Conservation (phyloP, 2,797 vertebrate genomes). For the Pipistrellus nathusii region DNA sequence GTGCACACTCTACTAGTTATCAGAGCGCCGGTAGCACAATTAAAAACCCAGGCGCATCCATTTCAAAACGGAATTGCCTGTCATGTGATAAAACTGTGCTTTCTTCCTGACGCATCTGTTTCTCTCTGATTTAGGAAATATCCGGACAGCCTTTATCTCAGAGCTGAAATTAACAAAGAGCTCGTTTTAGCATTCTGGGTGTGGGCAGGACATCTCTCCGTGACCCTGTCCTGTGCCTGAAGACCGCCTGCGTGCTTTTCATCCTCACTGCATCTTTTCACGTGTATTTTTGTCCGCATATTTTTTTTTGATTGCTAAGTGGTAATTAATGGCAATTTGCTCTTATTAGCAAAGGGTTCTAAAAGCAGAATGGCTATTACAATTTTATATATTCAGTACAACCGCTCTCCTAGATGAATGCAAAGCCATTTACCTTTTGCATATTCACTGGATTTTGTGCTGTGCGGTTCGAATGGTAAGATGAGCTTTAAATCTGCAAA, state of each 20-base stretch:
- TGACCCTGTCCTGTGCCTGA: conserved; percentile 18
- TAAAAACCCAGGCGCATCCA: conserved; percentile 11
- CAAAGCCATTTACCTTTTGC: conserved; percentile 81
- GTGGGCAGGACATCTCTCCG: conserved; percentile 59
- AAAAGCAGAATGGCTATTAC: conserved; percentile 33
- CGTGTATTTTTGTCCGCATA: conserved; percentile 46
- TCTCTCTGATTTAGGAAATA: conserved; percentile 52
- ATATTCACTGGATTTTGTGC: conserved; percentile 72
- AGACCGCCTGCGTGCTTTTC: conserved; percentile 37
- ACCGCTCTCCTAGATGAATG: conserved; percentile 55
- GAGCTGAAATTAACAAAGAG: conserved; percentile 49
- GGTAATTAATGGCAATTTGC: conserved; percentile 58
- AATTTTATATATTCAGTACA: conserved; percentile 59
- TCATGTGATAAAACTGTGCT: conserved; percentile 19
- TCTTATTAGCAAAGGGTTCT: conserved; percentile 73
- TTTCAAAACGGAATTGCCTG: conserved; percentile 49
- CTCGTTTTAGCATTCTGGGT: neutral
- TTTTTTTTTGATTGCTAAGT: conserved; percentile 40
- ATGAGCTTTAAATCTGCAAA: conserved; percentile 84
- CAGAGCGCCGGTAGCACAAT: neutral
- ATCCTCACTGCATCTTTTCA: neutral
- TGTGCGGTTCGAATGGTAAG: conserved; percentile 60
- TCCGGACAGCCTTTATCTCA: neutral
- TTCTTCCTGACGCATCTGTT: neutral
- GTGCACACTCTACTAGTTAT: rapidly evolving